phyloP scores from a whole-genome alignment of 2,888 invertebrate species.

The Rhingia campestris region DNA sequence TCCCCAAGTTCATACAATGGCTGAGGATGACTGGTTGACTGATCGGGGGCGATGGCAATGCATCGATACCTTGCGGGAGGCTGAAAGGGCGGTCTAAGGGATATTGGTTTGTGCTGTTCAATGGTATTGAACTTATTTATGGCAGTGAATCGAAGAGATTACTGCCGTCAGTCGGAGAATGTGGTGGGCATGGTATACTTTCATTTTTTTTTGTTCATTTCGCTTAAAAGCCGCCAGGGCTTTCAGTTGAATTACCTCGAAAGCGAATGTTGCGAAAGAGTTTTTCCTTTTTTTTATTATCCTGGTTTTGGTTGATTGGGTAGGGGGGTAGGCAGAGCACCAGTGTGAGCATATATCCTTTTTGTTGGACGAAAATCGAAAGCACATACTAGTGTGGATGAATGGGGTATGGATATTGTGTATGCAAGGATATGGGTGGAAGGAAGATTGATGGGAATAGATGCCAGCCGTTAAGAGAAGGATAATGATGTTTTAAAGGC shows the following conservation, averaged over 20 bases:
- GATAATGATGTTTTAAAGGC: slow-evolving; percentile 57
- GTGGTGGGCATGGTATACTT: slow-evolving; percentile 4
- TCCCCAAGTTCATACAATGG: slow-evolving; percentile 53
- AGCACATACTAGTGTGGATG: not conserved
- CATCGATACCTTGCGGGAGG: slow-evolving; percentile 39
- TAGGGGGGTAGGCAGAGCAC: not conserved
- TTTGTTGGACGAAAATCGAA: slow-evolving; percentile 19
- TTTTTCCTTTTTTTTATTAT: slow-evolving; percentile 21
- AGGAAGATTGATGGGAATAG: slow-evolving; percentile 62
- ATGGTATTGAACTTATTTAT: slow-evolving; percentile 72
- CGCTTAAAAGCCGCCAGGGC: slow-evolving; percentile 61
- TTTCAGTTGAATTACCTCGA: slow-evolving; percentile 68
- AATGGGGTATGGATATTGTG: not conserved
- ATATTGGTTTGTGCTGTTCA: slow-evolving; percentile 33
- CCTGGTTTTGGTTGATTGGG: not conserved
- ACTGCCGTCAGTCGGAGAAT: slow-evolving; percentile 29
- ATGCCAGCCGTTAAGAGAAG: slow-evolving; percentile 16
- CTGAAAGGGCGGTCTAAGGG: slow-evolving; percentile 1
- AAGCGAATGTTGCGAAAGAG: slow-evolving; percentile 42
- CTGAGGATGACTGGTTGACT: slow-evolving; percentile 44
- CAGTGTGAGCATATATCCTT: not conserved
- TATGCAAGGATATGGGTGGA: slow-evolving; percentile 23
- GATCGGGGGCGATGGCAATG: slow-evolving; percentile 36
- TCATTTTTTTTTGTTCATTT: slow-evolving; percentile 40
- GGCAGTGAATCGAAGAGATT: slow-evolving; percentile 67